phyloP scores from a whole-genome alignment of 1,140 invertebrate genomes.

The Pseudomyrmex sp. region DNA sequence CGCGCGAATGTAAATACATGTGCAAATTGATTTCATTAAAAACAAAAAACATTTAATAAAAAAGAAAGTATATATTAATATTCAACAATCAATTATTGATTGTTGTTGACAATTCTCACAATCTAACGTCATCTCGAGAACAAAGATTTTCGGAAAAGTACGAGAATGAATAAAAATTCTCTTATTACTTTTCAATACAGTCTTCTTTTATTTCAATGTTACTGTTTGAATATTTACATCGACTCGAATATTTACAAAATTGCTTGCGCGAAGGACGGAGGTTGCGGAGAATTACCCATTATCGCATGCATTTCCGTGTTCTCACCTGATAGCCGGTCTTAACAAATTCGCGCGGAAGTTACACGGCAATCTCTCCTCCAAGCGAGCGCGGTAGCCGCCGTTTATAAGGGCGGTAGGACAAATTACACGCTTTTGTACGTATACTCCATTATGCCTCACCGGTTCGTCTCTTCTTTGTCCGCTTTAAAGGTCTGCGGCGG shows the following conservation, averaged over 20 bases:
- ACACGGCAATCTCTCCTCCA: conserved; percentile 42
- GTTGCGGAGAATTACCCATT: not conserved
- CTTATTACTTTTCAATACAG: too few relatives aligned
- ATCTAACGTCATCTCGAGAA: too few relatives aligned
- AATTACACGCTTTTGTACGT: conserved; percentile 53
- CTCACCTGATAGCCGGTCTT: conserved; percentile 25
- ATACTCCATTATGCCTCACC: conserved; percentile 47
- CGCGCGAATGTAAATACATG: not conserved
- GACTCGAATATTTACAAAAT: too few relatives aligned
- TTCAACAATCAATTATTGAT: too few relatives aligned
- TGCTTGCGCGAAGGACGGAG: too few relatives aligned
- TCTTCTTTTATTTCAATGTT: too few relatives aligned
- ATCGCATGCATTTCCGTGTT: conserved; percentile 2
- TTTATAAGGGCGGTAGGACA: conserved; percentile 37
- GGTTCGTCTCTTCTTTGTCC: conserved; percentile 42
- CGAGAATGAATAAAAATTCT: too few relatives aligned
- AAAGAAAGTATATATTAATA: too few relatives aligned
- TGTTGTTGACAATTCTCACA: too few relatives aligned
- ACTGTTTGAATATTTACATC: too few relatives aligned
- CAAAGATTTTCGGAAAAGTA: too few relatives aligned
- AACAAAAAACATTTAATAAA: too few relatives aligned
- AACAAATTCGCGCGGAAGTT: conserved; percentile 51
- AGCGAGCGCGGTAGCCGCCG: conserved; percentile 19
- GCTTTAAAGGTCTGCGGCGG: conserved; percentile 87
- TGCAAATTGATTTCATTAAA: not conserved